Evolutionary conservation across 2,797 vertebrate genomes (phyloP).

Genomic region (Harpagifer antarcticus): DNA sequence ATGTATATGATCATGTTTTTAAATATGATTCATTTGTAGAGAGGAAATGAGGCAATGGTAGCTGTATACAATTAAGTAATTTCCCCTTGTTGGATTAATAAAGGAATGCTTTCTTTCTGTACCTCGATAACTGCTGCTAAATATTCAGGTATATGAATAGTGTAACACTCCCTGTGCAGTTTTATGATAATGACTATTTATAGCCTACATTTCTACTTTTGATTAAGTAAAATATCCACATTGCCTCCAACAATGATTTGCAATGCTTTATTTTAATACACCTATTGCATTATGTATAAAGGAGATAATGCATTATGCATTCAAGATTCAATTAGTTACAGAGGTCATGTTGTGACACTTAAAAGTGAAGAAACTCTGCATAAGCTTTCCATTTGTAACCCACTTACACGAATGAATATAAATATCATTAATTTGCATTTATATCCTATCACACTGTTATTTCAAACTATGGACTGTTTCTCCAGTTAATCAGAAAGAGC

Average conservation of each 20-base stretch:
- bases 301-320: background rate
- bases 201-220: background rate
- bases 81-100: no score
- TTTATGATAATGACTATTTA: background rate
- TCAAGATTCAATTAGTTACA: background rate
- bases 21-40: background rate
- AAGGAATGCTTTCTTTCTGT: background rate
- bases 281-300: background rate
- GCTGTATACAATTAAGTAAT: background rate
- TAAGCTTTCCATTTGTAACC: background rate
- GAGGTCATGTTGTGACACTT: background rate
- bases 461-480: background rate
- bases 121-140: background rate
- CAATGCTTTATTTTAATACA: background rate
- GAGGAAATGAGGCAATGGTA: background rate
- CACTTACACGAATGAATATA: background rate
- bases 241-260: background rate
- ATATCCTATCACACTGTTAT: background rate
- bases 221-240: background rate
- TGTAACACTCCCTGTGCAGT: background rate
- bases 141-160: background rate
- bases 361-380: constrained; percentile 1
- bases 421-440: background rate
- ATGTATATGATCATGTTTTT: background rate
- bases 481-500: background rate